These are phyloP conservation scores for Bombus confusus DNA, from an alignment of 1,140 invertebrate genomes.

Conservation along the genomic window DNA sequence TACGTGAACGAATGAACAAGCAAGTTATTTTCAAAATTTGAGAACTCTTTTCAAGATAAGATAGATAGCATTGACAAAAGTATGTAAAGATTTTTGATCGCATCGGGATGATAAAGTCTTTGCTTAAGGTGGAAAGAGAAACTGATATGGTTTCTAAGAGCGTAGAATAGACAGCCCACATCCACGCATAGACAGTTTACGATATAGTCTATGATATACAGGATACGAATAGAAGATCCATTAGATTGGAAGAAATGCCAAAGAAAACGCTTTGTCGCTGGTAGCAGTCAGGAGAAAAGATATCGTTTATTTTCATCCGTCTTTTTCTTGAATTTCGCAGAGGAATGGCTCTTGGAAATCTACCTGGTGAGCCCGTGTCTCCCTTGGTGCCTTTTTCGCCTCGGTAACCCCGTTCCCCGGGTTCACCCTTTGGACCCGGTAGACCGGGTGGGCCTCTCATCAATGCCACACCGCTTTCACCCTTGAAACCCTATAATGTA, in stretches of 20 bases:
- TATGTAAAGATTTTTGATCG: not conserved
- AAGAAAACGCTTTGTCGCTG: conserved; percentile 5
- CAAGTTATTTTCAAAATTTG: not conserved
- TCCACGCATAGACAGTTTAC: not conserved
- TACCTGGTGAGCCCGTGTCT: conserved; percentile 80
- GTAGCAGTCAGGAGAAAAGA: not conserved
- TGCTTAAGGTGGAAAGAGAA: not conserved
- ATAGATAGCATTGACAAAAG: not conserved
- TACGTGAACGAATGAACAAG: not conserved
- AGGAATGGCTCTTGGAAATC: conserved; percentile 65
- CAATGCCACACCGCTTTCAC: conserved; percentile 79
- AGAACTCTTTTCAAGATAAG: not conserved
- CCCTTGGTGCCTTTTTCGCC: conserved; percentile 81
- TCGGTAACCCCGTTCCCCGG: conserved; percentile 79
- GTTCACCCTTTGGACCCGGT: conserved; percentile 82
- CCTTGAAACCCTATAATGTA: conserved; percentile 80
- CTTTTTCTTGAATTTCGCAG: conserved; percentile 36
- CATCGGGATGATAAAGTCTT: not conserved
- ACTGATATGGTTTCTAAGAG: not conserved
- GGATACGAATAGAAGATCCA: not conserved
- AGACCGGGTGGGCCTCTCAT: conserved; percentile 78
- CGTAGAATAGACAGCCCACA: not conserved
- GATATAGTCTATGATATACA: not conserved
- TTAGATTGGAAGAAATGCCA: not conserved
- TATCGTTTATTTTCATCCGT: conserved; percentile 42